Evolutionary conservation across 2,888 invertebrate genomes (phyloP).

Genomic region (Alloscopus bannaensis): DNA sequence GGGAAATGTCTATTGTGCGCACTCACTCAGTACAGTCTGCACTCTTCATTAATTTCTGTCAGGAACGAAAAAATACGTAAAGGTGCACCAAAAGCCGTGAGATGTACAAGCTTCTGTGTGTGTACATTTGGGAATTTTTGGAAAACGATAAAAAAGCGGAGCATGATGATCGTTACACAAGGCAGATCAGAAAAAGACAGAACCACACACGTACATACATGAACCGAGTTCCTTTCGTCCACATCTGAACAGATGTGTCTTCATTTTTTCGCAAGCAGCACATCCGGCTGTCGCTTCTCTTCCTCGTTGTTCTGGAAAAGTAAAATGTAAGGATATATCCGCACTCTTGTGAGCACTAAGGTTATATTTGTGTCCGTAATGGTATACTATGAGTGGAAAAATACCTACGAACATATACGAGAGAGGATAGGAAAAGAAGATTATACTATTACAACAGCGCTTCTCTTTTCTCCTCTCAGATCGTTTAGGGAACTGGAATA

Average conservation of each 20-base stretch:
- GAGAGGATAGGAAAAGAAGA: constrained; percentile 42
- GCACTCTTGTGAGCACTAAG: not conserved
- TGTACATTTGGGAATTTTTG: no score
- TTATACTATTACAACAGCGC: constrained; percentile 53
- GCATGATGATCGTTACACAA: constrained; percentile 47
- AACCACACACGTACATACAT: constrained; percentile 29
- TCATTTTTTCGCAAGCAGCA: constrained; percentile 49
- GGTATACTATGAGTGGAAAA: not conserved
- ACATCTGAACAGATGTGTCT: constrained; percentile 3
- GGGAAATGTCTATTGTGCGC: constrained; percentile 35
- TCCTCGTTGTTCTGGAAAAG: constrained; percentile 11
- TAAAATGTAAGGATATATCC: constrained; percentile 1
- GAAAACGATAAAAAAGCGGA: constrained; percentile 12
- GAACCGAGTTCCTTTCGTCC: not conserved
- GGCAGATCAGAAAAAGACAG: constrained; percentile 31
- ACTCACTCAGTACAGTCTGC: not conserved
- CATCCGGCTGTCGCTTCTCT: constrained; percentile 54
- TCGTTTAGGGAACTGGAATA: constrained; percentile 38
- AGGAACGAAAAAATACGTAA: constrained; percentile 2
- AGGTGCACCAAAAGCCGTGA: no score
- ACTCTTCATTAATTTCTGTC: constrained; percentile 41
- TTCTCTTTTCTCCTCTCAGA: constrained; percentile 27
- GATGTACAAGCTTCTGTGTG: no score
- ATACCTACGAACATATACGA: constrained; percentile 11
- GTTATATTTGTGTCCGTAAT: not conserved